A percentile compares a stretch with the other conserved stretches of the same genome.
phyloP scores from a whole-genome alignment of 1,140 invertebrate species.

The Diabrotica undecimpunctata region DNA sequence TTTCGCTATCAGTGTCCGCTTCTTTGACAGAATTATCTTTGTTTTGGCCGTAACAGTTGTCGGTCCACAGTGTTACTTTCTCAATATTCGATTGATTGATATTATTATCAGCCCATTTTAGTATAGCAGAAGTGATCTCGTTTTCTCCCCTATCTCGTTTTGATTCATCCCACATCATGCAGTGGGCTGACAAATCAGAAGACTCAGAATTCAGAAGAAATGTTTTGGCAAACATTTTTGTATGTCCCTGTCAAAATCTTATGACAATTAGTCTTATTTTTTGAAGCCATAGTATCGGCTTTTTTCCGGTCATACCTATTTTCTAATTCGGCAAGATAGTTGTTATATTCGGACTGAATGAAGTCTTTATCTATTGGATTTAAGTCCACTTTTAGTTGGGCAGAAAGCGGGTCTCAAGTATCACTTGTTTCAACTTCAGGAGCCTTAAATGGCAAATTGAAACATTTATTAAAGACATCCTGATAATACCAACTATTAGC shows the following conservation, averaged over 20 bases:
- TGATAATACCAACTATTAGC: slow-evolving; percentile 2
- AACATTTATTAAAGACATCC: slow-evolving; percentile 4
- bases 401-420: background rate
- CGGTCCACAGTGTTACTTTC: no score
- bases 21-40: no score
- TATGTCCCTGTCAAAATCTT: background rate
- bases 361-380: background rate
- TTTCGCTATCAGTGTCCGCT: no score
- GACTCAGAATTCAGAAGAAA: background rate
- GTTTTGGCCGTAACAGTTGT: slow-evolving; percentile 9
- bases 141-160: background rate
- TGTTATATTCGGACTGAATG: no score
- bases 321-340: background rate
- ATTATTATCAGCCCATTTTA: background rate
- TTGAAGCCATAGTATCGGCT: background rate
- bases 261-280: background rate
- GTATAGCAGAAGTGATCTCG: background rate
- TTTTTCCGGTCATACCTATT: background rate
- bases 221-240: slow-evolving; percentile 4
- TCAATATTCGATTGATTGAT: background rate
- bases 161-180: slow-evolving; percentile 8
- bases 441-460: background rate
- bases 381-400: background rate
- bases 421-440: slow-evolving; percentile 4
- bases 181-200: slow-evolving; percentile 1